Evolutionary conservation across 1,140 invertebrate genomes (phyloP).

Genomic region (Steinernema khuongi): DNA sequence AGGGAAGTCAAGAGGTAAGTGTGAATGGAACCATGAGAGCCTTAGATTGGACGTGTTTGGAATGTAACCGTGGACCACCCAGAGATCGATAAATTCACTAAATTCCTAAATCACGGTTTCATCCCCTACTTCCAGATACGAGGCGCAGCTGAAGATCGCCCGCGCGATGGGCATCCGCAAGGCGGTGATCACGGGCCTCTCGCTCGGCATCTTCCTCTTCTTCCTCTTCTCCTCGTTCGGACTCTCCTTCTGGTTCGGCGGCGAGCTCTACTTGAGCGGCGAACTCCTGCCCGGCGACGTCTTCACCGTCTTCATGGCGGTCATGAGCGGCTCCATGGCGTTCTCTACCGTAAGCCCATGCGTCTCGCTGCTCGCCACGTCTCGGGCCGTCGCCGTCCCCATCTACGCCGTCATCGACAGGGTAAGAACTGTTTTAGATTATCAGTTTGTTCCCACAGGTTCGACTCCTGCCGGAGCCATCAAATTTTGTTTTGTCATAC

Average conservation of each 20-base stretch:
- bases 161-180: slow-evolving; percentile 38
- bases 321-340: slow-evolving; percentile 51
- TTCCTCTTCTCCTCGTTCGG: slow-evolving; percentile 41
- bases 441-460: too few species aligned
- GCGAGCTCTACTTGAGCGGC: neutral
- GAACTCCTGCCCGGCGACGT: slow-evolving; percentile 25
- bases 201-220: slow-evolving; percentile 31
- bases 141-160: slow-evolving; percentile 30
- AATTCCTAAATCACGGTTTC: too few species aligned
- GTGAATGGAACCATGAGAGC: neutral
- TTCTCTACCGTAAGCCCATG: slow-evolving; percentile 28
- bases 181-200: slow-evolving; percentile 27
- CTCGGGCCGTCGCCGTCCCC: neutral
- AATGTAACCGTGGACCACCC: too few species aligned
- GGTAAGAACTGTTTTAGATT: neutral
- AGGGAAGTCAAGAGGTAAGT: slow-evolving; percentile 55
- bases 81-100: too few species aligned
- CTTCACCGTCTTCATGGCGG: slow-evolving; percentile 47
- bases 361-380: neutral
- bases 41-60: neutral
- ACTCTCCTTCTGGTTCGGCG: slow-evolving; percentile 48
- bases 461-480: too few species aligned
- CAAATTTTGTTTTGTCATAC: too few species aligned
- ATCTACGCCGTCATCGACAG: slow-evolving; percentile 11
- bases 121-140: too few species aligned